Base-by-base conservation (phyloP, 2,888 invertebrate genomes). In the Pseudococcus jackbeardsleyi region DNA sequence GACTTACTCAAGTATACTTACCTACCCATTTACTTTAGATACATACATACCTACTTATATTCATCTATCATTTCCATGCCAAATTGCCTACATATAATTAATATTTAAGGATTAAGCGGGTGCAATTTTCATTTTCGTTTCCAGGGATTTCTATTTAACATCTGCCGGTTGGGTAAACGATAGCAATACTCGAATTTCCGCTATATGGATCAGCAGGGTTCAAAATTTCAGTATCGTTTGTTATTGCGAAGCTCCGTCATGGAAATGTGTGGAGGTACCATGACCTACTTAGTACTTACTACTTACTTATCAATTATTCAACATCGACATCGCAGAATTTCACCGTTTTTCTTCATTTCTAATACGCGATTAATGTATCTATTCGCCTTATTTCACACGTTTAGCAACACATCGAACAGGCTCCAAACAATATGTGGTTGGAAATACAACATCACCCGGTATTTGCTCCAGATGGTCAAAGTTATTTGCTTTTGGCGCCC, bases 391-490 rank as follows among this genome's bases (percentile, higher is more conserved):
- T n/a, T 64, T 79, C 26, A 19, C 54, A 12, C 15, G 9, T 42
- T 11, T 91, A 95, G 95, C 95, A 95, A 79, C 96, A 96, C 92
- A 94, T 96, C 64, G 96, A 96, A 91, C 94, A 96, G 90, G 96
- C 96, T 11, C 94, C 95, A 22, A 96, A 96, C 91, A 94, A 95
- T 90, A 95, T 96, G 89, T 97, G 97, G 97, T 92, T 97, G 89
- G 96, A 97, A 91, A 95, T 96, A 84, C 95, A 96, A 91, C 96
- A 95, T 68, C 95, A 95, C 92, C 97, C 97, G 26, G 93, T 97
- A 42, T 96, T 96, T 92, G 95, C 96, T 0, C 94, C 95, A 89
- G 96, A 96, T 91, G 96, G 96, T 46, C 95, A 96, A 91, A 96
- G 96, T 90, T 96, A 96, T 92, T 93, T 97, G 89, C 93, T 97